Conservation (phyloP, 2,113 vertebrate species). For the Tachuris rubrigastra region DNA sequence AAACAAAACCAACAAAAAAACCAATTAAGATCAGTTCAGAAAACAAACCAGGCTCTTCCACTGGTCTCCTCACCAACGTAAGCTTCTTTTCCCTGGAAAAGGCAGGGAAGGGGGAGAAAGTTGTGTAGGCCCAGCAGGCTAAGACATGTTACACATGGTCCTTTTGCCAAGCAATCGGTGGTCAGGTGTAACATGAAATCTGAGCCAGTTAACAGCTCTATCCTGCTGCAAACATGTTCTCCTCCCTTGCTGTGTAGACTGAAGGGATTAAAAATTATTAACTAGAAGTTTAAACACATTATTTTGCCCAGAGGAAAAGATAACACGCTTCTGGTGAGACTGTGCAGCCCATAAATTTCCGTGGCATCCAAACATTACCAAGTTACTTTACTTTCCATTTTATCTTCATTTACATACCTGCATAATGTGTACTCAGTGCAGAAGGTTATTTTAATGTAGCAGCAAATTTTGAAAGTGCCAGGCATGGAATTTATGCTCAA, state of each 20-base stretch:
- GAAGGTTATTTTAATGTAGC: neutral
- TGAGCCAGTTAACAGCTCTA: neutral
- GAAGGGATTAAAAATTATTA: neutral
- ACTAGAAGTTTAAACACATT: neutral
- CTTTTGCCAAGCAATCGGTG: neutral
- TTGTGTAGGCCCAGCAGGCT: neutral
- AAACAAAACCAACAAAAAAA: no score
- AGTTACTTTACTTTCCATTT: neutral
- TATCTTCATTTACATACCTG: neutral
- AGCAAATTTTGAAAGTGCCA: neutral
- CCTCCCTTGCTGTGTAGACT: neutral
- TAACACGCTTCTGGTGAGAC: neutral
- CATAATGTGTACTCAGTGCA: neutral
- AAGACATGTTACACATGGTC: neutral
- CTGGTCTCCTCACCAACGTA: neutral
- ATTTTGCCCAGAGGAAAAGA: neutral
- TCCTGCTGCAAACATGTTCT: neutral
- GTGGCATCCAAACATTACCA: neutral
- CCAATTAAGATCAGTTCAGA: neutral
- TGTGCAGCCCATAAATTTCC: neutral
- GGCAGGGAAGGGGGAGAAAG: neutral
- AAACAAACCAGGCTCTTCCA: neutral
- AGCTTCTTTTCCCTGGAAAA: neutral
- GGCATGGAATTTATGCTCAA: neutral
- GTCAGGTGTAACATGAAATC: neutral